Conservation (phyloP, 1,140 invertebrate species). For the Rhopalosiphum padi region DNA sequence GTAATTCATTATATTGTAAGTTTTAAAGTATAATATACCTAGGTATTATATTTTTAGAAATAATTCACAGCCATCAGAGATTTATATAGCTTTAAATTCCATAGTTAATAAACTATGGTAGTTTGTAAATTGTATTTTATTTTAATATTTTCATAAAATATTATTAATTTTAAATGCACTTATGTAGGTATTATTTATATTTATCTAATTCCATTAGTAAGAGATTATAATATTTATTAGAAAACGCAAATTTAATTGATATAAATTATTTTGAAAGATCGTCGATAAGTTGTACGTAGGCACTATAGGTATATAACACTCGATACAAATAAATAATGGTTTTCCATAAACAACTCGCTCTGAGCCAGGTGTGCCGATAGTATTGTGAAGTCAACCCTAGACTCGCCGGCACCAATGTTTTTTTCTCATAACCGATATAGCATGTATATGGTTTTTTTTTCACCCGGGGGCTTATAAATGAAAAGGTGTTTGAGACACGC, state of each 20-base stretch:
- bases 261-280: slow-evolving; percentile 24
- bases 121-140: not conserved
- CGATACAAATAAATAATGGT: slow-evolving; percentile 43
- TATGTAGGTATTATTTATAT: not conserved
- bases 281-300: not conserved
- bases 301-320: not conserved
- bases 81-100: not conserved
- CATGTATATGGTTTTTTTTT: slow-evolving; percentile 29
- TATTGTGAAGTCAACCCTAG: slow-evolving; percentile 56
- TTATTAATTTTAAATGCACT: not conserved
- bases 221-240: not conserved
- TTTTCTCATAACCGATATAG: slow-evolving; percentile 16
- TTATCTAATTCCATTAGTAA: not conserved
- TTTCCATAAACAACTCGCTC: slow-evolving; percentile 27
- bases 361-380: slow-evolving; percentile 44
- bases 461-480: slow-evolving; percentile 15
- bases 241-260: not conserved
- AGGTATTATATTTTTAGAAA: not conserved
- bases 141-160: not conserved
- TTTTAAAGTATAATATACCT: not conserved
- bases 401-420: slow-evolving; percentile 50
- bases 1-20: not conserved
- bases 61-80: not conserved
- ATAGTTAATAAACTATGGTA: not conserved
- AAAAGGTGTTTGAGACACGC: slow-evolving; percentile 51